Evolutionary conservation across 2,888 invertebrate species (phyloP).

Genomic region (Theodoxus fluviatilis): DNA sequence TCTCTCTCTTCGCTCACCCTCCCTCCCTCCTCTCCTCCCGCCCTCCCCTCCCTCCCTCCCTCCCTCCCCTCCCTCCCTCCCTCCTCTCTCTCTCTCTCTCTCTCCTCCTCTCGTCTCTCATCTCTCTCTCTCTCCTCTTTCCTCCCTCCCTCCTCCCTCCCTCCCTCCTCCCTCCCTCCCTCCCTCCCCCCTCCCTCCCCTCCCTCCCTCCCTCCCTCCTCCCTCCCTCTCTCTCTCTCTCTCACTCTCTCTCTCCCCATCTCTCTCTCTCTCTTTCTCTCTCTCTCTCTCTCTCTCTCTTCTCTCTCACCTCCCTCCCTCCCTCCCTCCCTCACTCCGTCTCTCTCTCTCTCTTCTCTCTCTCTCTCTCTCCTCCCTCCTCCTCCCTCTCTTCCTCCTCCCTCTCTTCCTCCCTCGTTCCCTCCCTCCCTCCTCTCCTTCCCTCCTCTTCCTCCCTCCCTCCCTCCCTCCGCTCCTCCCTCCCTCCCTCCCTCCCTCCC

Average conservation of each 20-base stretch:
- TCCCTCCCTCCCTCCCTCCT: neutral
- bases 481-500: neutral
- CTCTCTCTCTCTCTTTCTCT: neutral
- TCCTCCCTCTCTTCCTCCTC: neutral
- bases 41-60: neutral
- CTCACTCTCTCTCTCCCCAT: neutral
- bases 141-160: neutral
- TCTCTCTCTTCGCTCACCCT: neutral
- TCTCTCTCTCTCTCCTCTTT: constrained; percentile 5
- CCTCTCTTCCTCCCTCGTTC: neutral
- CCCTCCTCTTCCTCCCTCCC: neutral
- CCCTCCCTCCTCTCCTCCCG: neutral
- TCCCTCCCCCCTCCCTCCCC: neutral
- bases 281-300: neutral
- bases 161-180: neutral
- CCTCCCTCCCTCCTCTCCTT: neutral
- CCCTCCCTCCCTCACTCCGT: neutral
- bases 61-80: neutral
- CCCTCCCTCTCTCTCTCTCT: neutral
- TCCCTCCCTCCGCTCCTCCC: neutral
- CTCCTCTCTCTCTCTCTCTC: neutral
- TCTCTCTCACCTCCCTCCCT: neutral
- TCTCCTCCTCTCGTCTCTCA: no score
- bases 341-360: neutral
- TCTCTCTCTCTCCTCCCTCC: neutral